Conservation (phyloP, 1,140 invertebrate species). For the Subanguina moxae region DNA sequence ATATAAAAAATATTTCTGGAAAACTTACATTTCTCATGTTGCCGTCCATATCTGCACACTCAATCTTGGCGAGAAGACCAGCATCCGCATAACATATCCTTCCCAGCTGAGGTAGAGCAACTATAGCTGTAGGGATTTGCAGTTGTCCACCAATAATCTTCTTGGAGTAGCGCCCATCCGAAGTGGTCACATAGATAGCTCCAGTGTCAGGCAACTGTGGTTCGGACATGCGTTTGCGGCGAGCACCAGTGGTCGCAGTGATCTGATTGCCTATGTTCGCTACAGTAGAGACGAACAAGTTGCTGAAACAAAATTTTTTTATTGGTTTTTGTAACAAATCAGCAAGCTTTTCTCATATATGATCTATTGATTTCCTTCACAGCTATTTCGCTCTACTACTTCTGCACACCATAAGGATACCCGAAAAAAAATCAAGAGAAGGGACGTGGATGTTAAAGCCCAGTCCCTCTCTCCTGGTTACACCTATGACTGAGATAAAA, state of each 20-base stretch:
- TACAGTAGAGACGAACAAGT: slow-evolving; percentile 50
- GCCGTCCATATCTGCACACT: slow-evolving; percentile 62
- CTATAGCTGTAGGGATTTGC: slow-evolving; percentile 55
- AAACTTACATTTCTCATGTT: slow-evolving; percentile 47
- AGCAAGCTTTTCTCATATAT: too few relatives aligned
- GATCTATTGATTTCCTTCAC: too few relatives aligned
- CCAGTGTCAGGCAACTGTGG: slow-evolving; percentile 44
- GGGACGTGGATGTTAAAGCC: too few relatives aligned
- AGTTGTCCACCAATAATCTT: slow-evolving; percentile 51
- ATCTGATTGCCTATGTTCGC: slow-evolving; percentile 21
- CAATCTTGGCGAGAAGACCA: slow-evolving; percentile 60
- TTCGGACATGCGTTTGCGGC: slow-evolving; percentile 53
- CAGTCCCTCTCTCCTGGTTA: too few relatives aligned
- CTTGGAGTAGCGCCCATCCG: slow-evolving; percentile 53
- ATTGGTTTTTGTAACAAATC: too few relatives aligned
- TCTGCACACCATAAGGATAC: too few relatives aligned
- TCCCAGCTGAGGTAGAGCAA: slow-evolving; percentile 52
- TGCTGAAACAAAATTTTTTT: slow-evolving; percentile 28
- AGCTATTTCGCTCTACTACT: too few relatives aligned
- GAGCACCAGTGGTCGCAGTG: slow-evolving; percentile 20
- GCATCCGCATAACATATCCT: slow-evolving; percentile 56
- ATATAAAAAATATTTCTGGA: slow-evolving; percentile 32
- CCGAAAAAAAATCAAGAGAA: too few relatives aligned
- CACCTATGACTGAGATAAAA: too few relatives aligned
- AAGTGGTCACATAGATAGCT: slow-evolving; percentile 43